Conservation (phyloP, 1,140 invertebrate genomes). For the Mamestra configurata region DNA sequence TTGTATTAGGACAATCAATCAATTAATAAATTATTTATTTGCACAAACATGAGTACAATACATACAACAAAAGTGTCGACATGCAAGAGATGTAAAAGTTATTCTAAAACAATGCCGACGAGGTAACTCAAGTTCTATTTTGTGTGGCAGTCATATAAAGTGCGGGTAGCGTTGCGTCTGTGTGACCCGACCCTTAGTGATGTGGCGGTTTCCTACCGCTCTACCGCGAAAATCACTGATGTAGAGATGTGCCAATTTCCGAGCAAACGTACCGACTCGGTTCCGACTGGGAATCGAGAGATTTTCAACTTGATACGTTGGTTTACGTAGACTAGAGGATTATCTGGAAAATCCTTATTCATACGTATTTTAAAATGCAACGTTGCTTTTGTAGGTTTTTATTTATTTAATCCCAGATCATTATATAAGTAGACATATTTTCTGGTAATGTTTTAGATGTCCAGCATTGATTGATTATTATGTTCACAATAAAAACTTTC, state of each 20-base stretch:
- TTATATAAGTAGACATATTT: background rate
- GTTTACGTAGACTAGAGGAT: conserved; percentile 2
- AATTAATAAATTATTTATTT: too few species aligned
- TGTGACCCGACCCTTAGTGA: conserved; percentile 1
- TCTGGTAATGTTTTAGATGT: background rate
- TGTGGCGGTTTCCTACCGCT: conserved; percentile 4
- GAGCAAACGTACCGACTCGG: background rate
- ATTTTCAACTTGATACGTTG: conserved; percentile 5
- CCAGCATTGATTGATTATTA: too few species aligned
- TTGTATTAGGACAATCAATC: too few species aligned
- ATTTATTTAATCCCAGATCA: background rate
- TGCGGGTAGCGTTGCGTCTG: too few species aligned
- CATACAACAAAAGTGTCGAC: too few species aligned
- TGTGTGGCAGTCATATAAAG: too few species aligned
- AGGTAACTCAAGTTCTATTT: too few species aligned
- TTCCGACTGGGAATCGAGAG: background rate
- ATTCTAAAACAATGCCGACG: too few species aligned
- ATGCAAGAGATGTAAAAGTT: too few species aligned
- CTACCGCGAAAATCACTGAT: conserved; percentile 1
- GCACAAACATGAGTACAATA: too few species aligned
- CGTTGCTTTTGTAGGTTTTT: background rate
- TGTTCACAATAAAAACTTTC: too few species aligned
- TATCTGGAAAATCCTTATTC: conserved; percentile 1
- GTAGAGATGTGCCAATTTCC: conserved; percentile 38
- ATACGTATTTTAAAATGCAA: background rate